These are phyloP conservation scores for Leptonema lineaticorne DNA, from an alignment of 1,140 invertebrate genomes.

Conservation along the genomic window DNA sequence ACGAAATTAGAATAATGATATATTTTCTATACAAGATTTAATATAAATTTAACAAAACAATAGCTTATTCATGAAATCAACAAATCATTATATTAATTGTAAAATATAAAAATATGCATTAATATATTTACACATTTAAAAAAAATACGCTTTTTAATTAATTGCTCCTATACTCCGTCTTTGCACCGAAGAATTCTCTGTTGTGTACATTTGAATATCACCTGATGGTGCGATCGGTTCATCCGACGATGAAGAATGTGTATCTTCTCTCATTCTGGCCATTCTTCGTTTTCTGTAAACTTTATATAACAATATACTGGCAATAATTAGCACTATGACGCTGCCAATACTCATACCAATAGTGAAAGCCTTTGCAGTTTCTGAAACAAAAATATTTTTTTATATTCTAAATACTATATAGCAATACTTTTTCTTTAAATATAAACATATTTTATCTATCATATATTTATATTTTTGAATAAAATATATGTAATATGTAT, in stretches of 20 bases:
- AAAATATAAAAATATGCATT: no score
- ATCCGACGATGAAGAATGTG: conserved; percentile 6
- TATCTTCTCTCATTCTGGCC: neutral
- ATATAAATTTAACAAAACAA: no score
- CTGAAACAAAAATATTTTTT: conserved; percentile 28
- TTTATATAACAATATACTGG: conserved; percentile 1
- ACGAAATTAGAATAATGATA: no score
- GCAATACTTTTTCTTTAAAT: no score
- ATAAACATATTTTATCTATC: neutral
- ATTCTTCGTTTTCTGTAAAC: conserved; percentile 15
- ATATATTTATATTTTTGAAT: neutral
- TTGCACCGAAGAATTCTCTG: neutral
- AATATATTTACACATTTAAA: no score
- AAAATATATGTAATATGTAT: neutral
- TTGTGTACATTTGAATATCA: neutral
- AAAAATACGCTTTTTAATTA: no score
- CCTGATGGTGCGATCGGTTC: neutral
- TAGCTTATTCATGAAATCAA: no score
- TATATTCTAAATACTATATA: no score
- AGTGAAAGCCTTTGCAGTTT: conserved; percentile 25
- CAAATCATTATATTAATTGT: no score
- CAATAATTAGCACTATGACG: conserved; percentile 12
- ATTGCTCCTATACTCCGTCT: neutral
- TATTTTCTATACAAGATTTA: no score
- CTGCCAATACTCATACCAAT: conserved; percentile 33